phyloP scores from a whole-genome alignment of 1,140 invertebrate genomes.

The Lamellibrachia luymesi region DNA sequence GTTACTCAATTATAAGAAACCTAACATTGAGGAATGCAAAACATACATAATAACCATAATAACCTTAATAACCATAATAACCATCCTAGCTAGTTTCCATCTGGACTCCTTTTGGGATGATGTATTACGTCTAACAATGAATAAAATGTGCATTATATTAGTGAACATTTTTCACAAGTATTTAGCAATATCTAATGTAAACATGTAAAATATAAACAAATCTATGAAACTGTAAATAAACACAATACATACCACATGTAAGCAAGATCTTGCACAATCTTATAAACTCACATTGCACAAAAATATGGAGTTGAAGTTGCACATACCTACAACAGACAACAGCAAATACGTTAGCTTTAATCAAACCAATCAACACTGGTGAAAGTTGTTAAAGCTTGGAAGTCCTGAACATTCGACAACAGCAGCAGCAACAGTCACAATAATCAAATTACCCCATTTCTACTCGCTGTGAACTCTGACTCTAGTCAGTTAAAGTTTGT shows the following conservation, averaged over 20 bases:
- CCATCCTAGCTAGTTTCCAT: too few species aligned
- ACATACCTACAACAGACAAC: not conserved
- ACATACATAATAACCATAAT: too few species aligned
- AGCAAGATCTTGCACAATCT: not conserved
- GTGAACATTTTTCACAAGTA: not conserved
- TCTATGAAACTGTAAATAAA: not conserved
- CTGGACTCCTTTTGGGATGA: too few species aligned
- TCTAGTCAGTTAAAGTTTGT: not conserved
- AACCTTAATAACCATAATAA: too few species aligned
- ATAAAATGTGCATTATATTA: too few species aligned
- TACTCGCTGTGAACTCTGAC: not conserved
- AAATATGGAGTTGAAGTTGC: not conserved
- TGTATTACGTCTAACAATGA: too few species aligned
- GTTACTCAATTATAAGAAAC: too few species aligned
- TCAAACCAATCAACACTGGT: not conserved
- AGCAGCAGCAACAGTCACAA: not conserved
- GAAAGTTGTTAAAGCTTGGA: not conserved
- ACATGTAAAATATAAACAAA: not conserved
- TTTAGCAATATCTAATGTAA: not conserved
- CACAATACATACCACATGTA: not conserved
- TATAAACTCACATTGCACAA: not conserved
- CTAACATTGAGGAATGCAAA: too few species aligned
- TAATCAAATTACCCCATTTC: not conserved
- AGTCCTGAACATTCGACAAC: not conserved
- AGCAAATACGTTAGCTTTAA: not conserved